Conservation (phyloP, 2,113 vertebrate species). For the Trogon surrucura region DNA sequence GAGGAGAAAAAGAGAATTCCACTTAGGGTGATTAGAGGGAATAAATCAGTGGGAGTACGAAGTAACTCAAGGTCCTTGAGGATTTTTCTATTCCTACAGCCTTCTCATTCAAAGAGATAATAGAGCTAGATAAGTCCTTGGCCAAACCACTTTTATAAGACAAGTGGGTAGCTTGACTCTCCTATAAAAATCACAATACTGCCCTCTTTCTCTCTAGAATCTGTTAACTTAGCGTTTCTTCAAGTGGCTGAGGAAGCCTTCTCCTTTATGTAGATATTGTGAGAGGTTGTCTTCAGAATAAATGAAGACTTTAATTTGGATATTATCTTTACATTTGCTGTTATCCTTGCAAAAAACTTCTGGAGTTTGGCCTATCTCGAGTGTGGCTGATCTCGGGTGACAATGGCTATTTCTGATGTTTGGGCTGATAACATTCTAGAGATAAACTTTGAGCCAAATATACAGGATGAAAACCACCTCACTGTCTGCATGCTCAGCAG, state of each 20-base stretch:
- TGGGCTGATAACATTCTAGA: background rate
- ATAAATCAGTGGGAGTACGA: background rate
- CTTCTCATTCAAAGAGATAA: background rate
- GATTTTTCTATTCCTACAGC: background rate
- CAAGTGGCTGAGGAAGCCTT: background rate
- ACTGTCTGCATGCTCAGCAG: background rate
- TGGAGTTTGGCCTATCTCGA: background rate
- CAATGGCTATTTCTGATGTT: background rate
- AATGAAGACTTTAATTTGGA: background rate
- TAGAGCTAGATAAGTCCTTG: background rate
- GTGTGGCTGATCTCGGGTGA: no score
- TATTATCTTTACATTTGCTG: background rate
- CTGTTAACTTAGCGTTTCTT: background rate
- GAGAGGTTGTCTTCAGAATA: background rate
- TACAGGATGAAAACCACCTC: background rate
- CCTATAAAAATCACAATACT: background rate
- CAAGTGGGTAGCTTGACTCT: background rate
- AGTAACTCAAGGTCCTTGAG: background rate
- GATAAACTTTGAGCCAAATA: background rate
- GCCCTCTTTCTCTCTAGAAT: background rate
- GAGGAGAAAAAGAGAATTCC: background rate
- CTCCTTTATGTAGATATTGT: background rate
- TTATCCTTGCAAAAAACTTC: background rate
- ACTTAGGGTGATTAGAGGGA: background rate
- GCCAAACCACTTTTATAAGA: background rate